Evolutionary conservation across 2,113 vertebrate genomes (phyloP), one percentile per base, ranked within the genome.

Genomic region (Rhombomys opimus): DNA sequence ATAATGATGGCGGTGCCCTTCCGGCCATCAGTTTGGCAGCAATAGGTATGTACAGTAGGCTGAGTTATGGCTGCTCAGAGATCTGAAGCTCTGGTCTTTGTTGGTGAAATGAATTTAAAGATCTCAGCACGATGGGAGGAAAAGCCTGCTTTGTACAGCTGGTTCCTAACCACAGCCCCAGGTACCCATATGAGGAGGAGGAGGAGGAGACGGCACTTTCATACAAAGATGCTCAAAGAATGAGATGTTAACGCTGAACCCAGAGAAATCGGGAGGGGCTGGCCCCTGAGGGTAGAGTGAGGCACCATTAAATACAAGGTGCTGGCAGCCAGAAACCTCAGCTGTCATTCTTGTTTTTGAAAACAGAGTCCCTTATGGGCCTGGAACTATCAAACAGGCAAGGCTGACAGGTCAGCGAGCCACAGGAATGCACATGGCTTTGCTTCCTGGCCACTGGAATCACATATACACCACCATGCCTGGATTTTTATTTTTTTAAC

Each of bases 251-350:
- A 13, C 0, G 23, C 4, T 15, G 18, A 73, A 3, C 30, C 57
- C 52, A 54, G 4, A 68, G 70, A 61, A 23, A n/a, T 2, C 3
- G 8, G 11, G 57, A 63, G 38, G n/a, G 27, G n/a, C 76, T 76
- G 46, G 17, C 41, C 57, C 57, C 17, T 20, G 85, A 38, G 25
- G 22, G 4, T 12, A 18, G 14, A 72, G 27, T 8, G 35, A 65
- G 8, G 22, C 14, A 11, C 18, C 35, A 30, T 0, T 27, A 27
- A 23, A 68, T 1, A 12, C 54, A 18, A 1, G 86, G 73, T 4
- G n/a, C 4, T 72, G 15, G 13, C 7, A 35, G 38, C 11, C 46
- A n/a, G 35, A 76, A 50, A 12, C 68, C 0, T 22, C 54, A 12
- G n/a, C 17, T 18, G 35, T 59, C 78, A 81, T 59, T 59, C 20